Evolutionary conservation across 1,140 invertebrate species (phyloP).

Genomic region (Papilio polyxenes): DNA sequence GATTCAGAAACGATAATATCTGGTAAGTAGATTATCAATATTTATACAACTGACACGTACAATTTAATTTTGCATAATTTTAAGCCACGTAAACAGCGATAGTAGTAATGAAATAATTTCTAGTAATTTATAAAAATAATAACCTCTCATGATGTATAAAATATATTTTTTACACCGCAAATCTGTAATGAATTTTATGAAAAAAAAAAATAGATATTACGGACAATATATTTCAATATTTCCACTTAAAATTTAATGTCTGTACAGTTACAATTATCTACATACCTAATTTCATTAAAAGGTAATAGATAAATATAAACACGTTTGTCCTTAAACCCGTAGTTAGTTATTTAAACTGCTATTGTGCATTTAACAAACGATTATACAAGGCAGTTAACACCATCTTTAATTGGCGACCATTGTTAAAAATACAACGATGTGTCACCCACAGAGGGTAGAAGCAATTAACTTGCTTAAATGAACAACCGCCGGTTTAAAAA

Average conservation of each 20-base stretch:
- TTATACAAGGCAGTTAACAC: slow-evolving; percentile 14
- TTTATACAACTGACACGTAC: not conserved
- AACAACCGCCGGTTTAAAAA: slow-evolving; percentile 1
- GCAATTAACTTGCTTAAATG: slow-evolving; percentile 23
- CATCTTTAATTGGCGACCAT: slow-evolving; percentile 20
- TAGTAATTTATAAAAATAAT: no score
- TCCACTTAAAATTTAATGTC: not conserved
- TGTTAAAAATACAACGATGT: slow-evolving; percentile 31
- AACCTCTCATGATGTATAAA: not conserved
- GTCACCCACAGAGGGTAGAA: slow-evolving; percentile 9
- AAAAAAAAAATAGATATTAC: no score
- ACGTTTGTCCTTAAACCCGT: not conserved
- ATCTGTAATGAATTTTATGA: not conserved
- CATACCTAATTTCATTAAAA: not conserved
- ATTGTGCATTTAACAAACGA: slow-evolving; percentile 17
- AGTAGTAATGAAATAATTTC: no score
- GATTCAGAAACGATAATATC: slow-evolving; percentile 36
- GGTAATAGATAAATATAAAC: not conserved
- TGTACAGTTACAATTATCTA: not conserved
- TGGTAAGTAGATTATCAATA: slow-evolving; percentile 43
- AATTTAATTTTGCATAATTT: slow-evolving; percentile 8
- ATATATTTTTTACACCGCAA: not conserved
- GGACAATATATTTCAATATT: no score
- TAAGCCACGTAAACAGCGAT: not conserved
- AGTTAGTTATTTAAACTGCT: slow-evolving; percentile 3